Evolutionary conservation across 2,797 vertebrate species (phyloP), one percentile per base, ranked within the genome.

Genomic region (Crax fasciolata): DNA sequence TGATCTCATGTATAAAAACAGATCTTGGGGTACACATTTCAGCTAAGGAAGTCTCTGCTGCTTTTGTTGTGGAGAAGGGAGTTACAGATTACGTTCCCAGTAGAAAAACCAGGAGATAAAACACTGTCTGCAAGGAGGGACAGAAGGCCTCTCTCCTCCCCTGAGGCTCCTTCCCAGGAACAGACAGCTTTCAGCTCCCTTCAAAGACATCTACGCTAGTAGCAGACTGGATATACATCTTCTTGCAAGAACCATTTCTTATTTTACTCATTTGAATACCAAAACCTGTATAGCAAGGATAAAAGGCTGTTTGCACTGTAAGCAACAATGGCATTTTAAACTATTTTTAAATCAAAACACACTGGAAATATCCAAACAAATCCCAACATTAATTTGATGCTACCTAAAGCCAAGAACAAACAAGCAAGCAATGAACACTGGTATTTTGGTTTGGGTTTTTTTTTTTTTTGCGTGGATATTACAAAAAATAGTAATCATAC

Each of bases 401-500:
- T 93, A 94, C 74, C 87, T 96, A 97, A 94, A 95, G 96, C 95
- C 84, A 96, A 93, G 95, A 96, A 97, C 80, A 96, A 97, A 95
- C 89, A 96, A 94, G 87, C 96, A 97, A 94, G 92, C 96, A 97
- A 97, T 94, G 91, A 97, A 77, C 95, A 96, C 96, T 92, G 89
- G 95, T 90, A 96, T 94, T 97, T 96, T 96, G 95, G 67, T 75
- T n/a, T 25, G 24, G 11, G 13, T 62, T 27, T 4, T 62, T 62
- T 41, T 41, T 28, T 96, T 89, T 72, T 90, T 84, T 85, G 93
- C 59, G n/a, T 96, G 96, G 94, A 95, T 89, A 90, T 97, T 98
- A 97, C 93, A 98, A 98, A 98, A 98, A 97, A 98, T 97, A 98
- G 96, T 96, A 97, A 97, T 97, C 94, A 92, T 97, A 97, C 98